Conservation (phyloP, 2,797 vertebrate species). For the Sebastes hopkinsi region DNA sequence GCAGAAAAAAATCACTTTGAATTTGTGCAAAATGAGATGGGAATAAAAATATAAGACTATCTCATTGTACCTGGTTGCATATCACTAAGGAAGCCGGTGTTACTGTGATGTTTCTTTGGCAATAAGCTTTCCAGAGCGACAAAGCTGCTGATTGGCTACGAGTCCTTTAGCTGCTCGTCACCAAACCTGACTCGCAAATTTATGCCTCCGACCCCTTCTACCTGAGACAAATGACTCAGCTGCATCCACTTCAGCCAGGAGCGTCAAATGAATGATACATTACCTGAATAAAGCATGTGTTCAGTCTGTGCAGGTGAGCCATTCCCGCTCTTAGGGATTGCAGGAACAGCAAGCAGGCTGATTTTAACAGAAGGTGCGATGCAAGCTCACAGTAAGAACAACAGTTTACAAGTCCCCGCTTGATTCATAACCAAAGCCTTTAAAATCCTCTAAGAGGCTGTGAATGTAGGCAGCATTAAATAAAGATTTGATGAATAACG, state of each 20-base stretch:
- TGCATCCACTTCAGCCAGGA: slow-evolving; percentile 67
- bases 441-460: slow-evolving; percentile 36
- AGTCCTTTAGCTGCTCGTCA: background rate
- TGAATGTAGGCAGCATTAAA: slow-evolving; percentile 53
- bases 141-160: slow-evolving; percentile 51
- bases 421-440: slow-evolving; percentile 37
- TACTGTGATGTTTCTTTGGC: slow-evolving; percentile 4
- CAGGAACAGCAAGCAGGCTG: slow-evolving; percentile 27
- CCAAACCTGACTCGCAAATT: slow-evolving; percentile 24
- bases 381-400: slow-evolving; percentile 29
- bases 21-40: background rate
- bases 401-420: slow-evolving; percentile 34
- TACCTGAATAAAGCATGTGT: slow-evolving; percentile 64
- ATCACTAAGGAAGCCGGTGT: background rate
- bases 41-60: background rate
- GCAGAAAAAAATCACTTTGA: background rate
- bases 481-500: slow-evolving; percentile 60
- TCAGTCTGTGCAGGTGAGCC: slow-evolving; percentile 63
- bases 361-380: slow-evolving; percentile 23
- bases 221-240: slow-evolving; percentile 67
- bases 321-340: slow-evolving; percentile 22
- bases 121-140: slow-evolving; percentile 21
- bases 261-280: slow-evolving; percentile 61
- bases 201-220: slow-evolving; percentile 29
- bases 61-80: slow-evolving; percentile 1